A percentile compares a stretch with the other conserved stretches of the same genome.
Conservation (phyloP, 2,888 invertebrate genomes). For the Epinotia bilunana region DNA sequence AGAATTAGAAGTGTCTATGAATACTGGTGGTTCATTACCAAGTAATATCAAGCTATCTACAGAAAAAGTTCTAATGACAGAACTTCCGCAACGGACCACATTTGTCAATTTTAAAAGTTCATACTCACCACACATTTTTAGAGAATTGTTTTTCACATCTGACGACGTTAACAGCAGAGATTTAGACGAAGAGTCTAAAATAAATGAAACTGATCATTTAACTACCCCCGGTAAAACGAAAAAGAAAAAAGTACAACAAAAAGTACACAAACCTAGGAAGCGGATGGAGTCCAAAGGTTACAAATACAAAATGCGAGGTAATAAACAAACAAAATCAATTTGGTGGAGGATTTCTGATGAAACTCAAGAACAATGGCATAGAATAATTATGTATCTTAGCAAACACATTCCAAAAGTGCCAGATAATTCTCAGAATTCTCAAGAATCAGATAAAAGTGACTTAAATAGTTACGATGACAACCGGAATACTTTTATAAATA, state of each 20-base stretch:
- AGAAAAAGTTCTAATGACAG: not conserved
- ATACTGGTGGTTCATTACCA: not conserved
- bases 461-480: not conserved
- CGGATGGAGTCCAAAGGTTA: not conserved
- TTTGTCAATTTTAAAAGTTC: not conserved
- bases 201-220: not conserved
- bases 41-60: not conserved
- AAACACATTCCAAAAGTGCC: not conserved
- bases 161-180: not conserved
- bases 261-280: not conserved
- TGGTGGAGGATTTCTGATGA: slow-evolving; percentile 17
- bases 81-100: not conserved
- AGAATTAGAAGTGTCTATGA: not conserved
- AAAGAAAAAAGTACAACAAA: not conserved
- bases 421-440: not conserved
- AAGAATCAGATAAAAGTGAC: not conserved
- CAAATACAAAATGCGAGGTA: slow-evolving; percentile 2
- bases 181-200: not conserved
- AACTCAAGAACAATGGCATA: slow-evolving; percentile 17
- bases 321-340: slow-evolving; percentile 17
- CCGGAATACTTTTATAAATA: slow-evolving; percentile 2
- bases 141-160: not conserved
- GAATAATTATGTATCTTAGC: not conserved
- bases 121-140: not conserved
- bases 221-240: not conserved